Evolutionary conservation across 2,888 invertebrate genomes (phyloP).

Genomic region (Argyra leucocephala): DNA sequence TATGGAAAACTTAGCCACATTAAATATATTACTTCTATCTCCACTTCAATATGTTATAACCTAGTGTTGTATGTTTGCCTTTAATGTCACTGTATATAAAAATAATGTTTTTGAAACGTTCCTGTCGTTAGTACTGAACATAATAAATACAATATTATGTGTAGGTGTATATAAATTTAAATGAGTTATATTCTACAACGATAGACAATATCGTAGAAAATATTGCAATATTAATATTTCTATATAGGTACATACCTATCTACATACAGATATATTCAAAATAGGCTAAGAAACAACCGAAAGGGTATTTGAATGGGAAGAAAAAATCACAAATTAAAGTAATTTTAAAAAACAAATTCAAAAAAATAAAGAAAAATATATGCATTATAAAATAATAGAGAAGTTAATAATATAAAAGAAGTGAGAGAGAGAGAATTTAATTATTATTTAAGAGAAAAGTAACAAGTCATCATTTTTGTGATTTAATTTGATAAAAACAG

Average conservation of each 20-base stretch:
- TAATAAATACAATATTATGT: neutral
- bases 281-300: too few species aligned
- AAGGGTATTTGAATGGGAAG: too few species aligned
- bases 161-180: neutral
- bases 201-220: neutral
- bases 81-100: neutral
- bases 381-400: too few species aligned
- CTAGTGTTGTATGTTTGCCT: neutral
- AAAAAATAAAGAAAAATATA: too few species aligned
- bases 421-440: slow-evolving; percentile 2
- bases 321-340: too few species aligned
- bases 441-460: neutral
- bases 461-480: slow-evolving; percentile 1
- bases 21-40: too few species aligned
- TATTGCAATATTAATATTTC: neutral
- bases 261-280: too few species aligned
- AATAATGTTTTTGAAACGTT: neutral
- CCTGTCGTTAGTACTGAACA: neutral
- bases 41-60: too few species aligned
- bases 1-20: too few species aligned
- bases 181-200: neutral
- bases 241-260: too few species aligned
- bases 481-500: neutral
- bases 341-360: too few species aligned
- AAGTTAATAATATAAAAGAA: too few species aligned